Base-by-base conservation (phyloP, 2,888 invertebrate species). In the Lottia gigantea region DNA sequence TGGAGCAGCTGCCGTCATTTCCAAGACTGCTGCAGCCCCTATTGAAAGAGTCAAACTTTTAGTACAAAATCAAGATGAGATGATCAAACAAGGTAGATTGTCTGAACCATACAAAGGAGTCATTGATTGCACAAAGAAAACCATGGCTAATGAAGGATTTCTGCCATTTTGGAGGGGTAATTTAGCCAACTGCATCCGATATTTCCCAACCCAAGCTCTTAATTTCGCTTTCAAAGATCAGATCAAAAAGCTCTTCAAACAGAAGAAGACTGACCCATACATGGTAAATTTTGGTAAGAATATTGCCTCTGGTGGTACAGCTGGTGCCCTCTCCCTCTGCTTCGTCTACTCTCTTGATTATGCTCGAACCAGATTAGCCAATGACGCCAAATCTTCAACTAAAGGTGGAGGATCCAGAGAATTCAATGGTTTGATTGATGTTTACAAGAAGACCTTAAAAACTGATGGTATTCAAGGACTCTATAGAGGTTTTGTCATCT, bases 81-180 rank as follows among this genome's bases (percentile, higher is more conserved):
- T 88, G 88, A 79, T 88, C 66, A 88, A 88, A 72, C 74, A 76
- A 61, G 88, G 87, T 16, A 81, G 85, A 63, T 77, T 92, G 77
- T 94, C 94, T 75, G 91, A 95, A 85, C 94, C 94, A 83, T 98
- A 98, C 91, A 97, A 96, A 91, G 94, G 95, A 85, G 88, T 90
- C 70, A 82, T 90, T 23, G 90, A 90, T 80, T 90, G 90, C 82
- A 86, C 87, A 7, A 71, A 76, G 11, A 79, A 85, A 49, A 89
- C 87, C 14, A 85, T 82, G 78, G 78, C 73, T 68, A 81, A 74
- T 64, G 88, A 88, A 76, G 88, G 88, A 75, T 26, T 82, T 23
- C 65, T 78, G 16, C 94, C 95, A 63, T 93, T 94, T 86, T 97
- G 97, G 97, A 93, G 97, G 87, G 97, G 97, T 83, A 97, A 97